Base-by-base conservation (phyloP, 2,797 vertebrate genomes). In the Euthynnus affinis region DNA sequence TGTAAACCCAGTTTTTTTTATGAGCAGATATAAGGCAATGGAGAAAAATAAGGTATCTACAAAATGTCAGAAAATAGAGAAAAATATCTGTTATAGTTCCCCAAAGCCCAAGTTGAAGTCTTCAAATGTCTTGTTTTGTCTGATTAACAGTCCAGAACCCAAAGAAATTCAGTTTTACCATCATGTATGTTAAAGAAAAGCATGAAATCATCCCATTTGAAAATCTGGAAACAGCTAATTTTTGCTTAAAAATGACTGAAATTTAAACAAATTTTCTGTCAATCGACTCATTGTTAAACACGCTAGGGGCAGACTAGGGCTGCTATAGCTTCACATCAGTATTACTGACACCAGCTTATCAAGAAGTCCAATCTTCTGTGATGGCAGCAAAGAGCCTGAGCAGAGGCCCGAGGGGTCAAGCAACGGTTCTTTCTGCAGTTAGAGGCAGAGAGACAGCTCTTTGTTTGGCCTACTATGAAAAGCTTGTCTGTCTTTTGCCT, bases 401-500 rank as follows among this genome's bases (percentile, higher is more conserved):
- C 64, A 20, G 57, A 64, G 72, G 64, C 42, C 64, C 3, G 40
- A n/a, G 22, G 71, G 86, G 79, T 90, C 87, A 79, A 71, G 85
- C 65, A 59, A 42, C 6, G 46, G 51, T 65, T 82, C 69, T 66
- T 78, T 81, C 70, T 81, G 55, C 58, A 66, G 74, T 83, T 25
- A 5, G 71, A 81, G 63, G 49, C 72, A 78, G 75, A 89, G 81
- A 92, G 87, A 76, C 82, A 40, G 67, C 72, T 81, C 88, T 89
- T 87, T 91, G 90, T 92, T 82, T 86, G 81, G 76, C 60, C 70
- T 40, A 52, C 75, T n/a, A 66, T 92, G 90, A 92, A 90, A 88
- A 75, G 81, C 91, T 88, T 61, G 71, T 89, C 83, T 92, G 88
- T 93, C 85, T 89, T 53, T 68, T 51, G 71, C 80, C 81, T 89